Percentiles rank a stretch among this genome's conserved stretches.
Conservation (phyloP, 23 tunicate species). For the Trididemnum miniatum region DNA sequence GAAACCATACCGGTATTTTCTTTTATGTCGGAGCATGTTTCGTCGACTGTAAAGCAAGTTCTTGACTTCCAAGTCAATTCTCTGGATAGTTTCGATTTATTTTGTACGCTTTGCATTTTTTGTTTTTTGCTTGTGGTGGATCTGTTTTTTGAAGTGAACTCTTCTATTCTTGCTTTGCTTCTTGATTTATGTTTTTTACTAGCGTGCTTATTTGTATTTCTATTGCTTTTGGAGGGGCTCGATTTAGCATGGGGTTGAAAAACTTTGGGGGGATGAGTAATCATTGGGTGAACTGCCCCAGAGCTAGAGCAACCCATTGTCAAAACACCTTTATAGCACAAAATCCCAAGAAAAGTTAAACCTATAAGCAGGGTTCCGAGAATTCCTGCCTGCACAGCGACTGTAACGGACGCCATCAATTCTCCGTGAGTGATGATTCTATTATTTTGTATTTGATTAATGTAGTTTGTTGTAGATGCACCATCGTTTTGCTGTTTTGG, state of each 20-base stretch:
- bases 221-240: too few species aligned
- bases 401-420: slow-evolving; percentile 20
- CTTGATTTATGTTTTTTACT: not conserved
- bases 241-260: not conserved
- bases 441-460: slow-evolving; percentile 15
- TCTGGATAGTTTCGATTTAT: not conserved
- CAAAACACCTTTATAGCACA: slow-evolving; percentile 49
- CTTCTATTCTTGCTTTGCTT: not conserved
- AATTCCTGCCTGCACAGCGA: slow-evolving; percentile 57
- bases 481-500: too few species aligned
- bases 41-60: slow-evolving; percentile 12
- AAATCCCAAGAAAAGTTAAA: slow-evolving; percentile 8
- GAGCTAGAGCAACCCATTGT: slow-evolving; percentile 1
- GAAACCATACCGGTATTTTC: slow-evolving; percentile 2
- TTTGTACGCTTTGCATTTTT: not conserved
- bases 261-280: not conserved
- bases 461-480: too few species aligned
- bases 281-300: slow-evolving; percentile 18
- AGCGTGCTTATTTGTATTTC: too few species aligned
- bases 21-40: not conserved
- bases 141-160: not conserved
- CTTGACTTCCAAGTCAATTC: slow-evolving; percentile 19
- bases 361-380: slow-evolving; percentile 36
- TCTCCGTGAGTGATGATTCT: slow-evolving; percentile 38
- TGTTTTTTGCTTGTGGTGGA: not conserved